A percentile compares a stretch with the other conserved stretches of the same genome.
These are phyloP conservation scores for Byasa hedistus DNA, from an alignment of 2,888 invertebrate genomes.

Conservation along the genomic window DNA sequence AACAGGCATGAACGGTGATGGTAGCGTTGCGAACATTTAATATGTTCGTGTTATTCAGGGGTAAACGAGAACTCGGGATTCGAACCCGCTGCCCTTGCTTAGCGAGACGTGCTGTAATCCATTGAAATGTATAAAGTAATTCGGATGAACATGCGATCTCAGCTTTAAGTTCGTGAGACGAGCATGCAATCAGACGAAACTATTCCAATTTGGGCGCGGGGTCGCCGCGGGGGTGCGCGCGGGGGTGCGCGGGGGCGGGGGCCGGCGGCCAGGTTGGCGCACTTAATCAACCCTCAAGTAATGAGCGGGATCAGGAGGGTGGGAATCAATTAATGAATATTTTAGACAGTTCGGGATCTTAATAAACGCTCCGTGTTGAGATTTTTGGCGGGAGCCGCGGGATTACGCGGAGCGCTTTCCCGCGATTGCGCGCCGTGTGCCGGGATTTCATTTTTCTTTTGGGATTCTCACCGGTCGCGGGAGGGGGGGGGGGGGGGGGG, in stretches of 20 bases:
- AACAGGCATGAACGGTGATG: no score
- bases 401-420: slow-evolving; percentile 38
- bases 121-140: background rate
- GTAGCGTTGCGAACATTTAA: no score
- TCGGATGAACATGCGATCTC: background rate
- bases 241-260: slow-evolving; percentile 55
- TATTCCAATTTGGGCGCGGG: slow-evolving; percentile 10
- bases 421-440: slow-evolving; percentile 56
- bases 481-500: no score
- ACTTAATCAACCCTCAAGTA: slow-evolving; percentile 75
- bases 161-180: no score
- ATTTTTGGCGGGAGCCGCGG: slow-evolving; percentile 65
- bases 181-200: slow-evolving; percentile 3
- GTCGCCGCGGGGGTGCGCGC: slow-evolving; percentile 17
- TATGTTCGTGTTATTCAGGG: no score
- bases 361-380: slow-evolving; percentile 74
- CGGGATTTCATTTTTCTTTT: background rate
- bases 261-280: slow-evolving; percentile 55
- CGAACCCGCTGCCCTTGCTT: no score
- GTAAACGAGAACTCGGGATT: no score
- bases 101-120: background rate
- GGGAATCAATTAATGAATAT: slow-evolving; percentile 78
- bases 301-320: slow-evolving; percentile 70
- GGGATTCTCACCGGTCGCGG: background rate
- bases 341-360: slow-evolving; percentile 66